Conservation (phyloP, 2,113 vertebrate species). For the Nanorana parkeri region DNA sequence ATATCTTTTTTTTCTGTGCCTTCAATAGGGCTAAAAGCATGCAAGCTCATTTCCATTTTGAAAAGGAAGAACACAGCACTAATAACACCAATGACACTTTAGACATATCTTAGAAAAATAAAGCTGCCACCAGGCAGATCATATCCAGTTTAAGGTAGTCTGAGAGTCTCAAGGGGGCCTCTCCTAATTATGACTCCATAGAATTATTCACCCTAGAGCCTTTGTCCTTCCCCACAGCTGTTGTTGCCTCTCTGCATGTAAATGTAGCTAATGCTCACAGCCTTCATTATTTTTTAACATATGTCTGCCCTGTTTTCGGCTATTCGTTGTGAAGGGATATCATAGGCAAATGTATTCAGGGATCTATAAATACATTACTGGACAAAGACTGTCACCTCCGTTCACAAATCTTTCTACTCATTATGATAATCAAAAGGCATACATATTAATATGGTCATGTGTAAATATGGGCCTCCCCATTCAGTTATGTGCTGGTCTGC, state of each 20-base stretch:
- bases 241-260: conserved; percentile 49
- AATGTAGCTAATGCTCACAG: conserved; percentile 51
- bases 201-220: conserved; percentile 47
- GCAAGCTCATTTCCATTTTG: background rate
- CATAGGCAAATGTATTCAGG: conserved; percentile 52
- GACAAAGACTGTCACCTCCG: conserved; percentile 55
- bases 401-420: conserved; percentile 49
- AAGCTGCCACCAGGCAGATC: conserved; percentile 22
- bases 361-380: conserved; percentile 56
- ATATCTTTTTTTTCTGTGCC: too few relatives aligned
- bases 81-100: background rate
- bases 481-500: background rate
- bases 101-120: conserved; percentile 6
- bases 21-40: too few relatives aligned
- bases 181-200: conserved; percentile 51
- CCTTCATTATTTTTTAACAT: conserved; percentile 58
- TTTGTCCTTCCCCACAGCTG: conserved; percentile 54
- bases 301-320: conserved; percentile 54
- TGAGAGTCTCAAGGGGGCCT: conserved; percentile 30
- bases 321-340: conserved; percentile 48
- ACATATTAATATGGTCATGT: conserved; percentile 41
- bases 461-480: conserved; percentile 31
- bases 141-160: conserved; percentile 24
- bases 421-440: conserved; percentile 46
- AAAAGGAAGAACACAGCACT: background rate